A percentile compares a stretch with the other conserved stretches of the same genome.
Evolutionary conservation across 2,888 invertebrate genomes (phyloP).

Genomic region (Lepidonotus clava): DNA sequence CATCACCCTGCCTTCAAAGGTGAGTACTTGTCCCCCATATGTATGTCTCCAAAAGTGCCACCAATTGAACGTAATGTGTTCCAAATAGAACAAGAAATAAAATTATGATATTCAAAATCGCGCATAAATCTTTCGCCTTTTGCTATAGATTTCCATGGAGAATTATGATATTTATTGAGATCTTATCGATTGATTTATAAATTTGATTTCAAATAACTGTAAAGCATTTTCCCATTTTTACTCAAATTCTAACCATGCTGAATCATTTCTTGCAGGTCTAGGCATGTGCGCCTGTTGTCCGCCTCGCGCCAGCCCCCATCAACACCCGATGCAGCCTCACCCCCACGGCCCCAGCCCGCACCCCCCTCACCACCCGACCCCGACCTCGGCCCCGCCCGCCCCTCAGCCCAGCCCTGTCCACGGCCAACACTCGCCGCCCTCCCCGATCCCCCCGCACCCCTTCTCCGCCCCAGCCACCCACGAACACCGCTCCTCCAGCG

Average conservation of each 20-base stretch:
- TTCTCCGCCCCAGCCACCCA: conserved; percentile 63
- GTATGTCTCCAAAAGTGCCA: too few relatives aligned
- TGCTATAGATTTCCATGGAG: too few relatives aligned
- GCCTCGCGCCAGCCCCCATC: conserved; percentile 60
- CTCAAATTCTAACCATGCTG: too few relatives aligned
- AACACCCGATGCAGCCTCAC: conserved; percentile 57
- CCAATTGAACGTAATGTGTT: too few relatives aligned
- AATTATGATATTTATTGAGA: too few relatives aligned
- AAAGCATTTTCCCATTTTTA: background rate
- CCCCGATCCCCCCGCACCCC: conserved; percentile 9
- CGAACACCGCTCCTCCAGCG: conserved; percentile 89
- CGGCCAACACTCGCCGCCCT: conserved; percentile 33
- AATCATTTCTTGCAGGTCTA: conserved; percentile 58
- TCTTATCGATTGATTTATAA: background rate
- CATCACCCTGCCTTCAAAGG: conserved; percentile 78
- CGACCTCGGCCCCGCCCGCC: conserved; percentile 26
- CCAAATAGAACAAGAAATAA: too few relatives aligned
- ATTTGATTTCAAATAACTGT: background rate
- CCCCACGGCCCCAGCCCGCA: conserved; percentile 56
- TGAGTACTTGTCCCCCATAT: conserved; percentile 61
- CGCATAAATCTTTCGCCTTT: too few relatives aligned
- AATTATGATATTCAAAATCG: too few relatives aligned
- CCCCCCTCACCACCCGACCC: conserved; percentile 43
- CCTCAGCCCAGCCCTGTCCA: conserved; percentile 35
- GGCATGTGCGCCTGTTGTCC: conserved; percentile 71